A percentile compares a stretch with the other conserved stretches of the same genome.
Evolutionary conservation across 2,888 invertebrate species (phyloP).

Genomic region (Synergus laeviventris): DNA sequence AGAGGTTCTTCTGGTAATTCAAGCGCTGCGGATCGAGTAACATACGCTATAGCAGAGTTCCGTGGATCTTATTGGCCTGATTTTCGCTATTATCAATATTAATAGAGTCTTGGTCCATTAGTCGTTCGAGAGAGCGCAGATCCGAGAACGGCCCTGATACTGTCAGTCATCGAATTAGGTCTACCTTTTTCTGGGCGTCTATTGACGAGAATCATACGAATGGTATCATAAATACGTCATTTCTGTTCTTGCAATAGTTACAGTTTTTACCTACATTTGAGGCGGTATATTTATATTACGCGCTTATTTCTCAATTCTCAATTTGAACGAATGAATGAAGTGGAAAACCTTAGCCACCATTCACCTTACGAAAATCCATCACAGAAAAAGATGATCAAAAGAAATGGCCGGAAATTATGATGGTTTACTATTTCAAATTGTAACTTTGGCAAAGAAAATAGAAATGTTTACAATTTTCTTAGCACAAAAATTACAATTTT

Average conservation of each 20-base stretch:
- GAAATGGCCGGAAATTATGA: no score
- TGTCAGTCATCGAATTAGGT: conserved; percentile 48
- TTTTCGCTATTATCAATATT: conserved; percentile 66
- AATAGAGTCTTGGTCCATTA: conserved; percentile 63
- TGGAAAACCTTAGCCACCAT: no score
- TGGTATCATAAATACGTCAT: not conserved
- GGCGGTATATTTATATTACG: no score
- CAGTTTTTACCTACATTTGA: no score
- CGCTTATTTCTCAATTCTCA: no score
- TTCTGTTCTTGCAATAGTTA: conserved; percentile 13
- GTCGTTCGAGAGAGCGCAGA: conserved; percentile 52
- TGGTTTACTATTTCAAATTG: no score
- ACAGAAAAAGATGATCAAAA: no score
- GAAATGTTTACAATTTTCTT: no score
- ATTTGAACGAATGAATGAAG: no score
- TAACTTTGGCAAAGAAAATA: no score
- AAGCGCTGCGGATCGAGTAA: conserved; percentile 28
- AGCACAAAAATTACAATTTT: no score
- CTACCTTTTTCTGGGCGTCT: conserved; percentile 46
- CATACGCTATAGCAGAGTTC: conserved; percentile 47
- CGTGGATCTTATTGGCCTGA: conserved; percentile 65
- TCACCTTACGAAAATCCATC: no score
- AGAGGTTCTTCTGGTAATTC: conserved; percentile 27
- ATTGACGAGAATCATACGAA: not conserved
- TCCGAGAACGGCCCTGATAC: conserved; percentile 49